Conservation (phyloP, 2,888 invertebrate species). For the Euzophera pinguis region DNA sequence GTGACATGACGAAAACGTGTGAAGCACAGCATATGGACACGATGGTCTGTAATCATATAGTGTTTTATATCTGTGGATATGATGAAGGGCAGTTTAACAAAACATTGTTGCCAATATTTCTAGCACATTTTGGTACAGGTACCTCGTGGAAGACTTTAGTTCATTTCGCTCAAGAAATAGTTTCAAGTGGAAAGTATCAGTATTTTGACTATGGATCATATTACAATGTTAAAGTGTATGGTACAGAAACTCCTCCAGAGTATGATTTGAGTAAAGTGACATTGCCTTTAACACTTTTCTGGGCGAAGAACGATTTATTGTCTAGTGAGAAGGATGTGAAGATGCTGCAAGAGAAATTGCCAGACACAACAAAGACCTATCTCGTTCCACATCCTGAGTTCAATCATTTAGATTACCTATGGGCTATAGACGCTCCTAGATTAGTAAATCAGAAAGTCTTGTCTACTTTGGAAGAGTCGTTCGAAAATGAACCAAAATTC, state of each 20-base stretch:
- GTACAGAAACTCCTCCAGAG: conserved; percentile 72
- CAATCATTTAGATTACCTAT: conserved; percentile 87
- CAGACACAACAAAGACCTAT: conserved; percentile 69
- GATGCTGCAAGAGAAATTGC: conserved; percentile 65
- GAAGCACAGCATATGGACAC: conserved; percentile 68
- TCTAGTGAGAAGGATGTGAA: conserved; percentile 80
- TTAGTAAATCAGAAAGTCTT: conserved; percentile 79
- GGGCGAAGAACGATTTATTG: conserved; percentile 83
- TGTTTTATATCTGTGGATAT: conserved; percentile 87
- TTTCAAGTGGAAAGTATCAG: conserved; percentile 70
- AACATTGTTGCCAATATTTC: conserved; percentile 83
- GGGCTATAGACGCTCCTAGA: conserved; percentile 80
- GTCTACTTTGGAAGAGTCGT: conserved; percentile 35
- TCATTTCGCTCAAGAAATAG: conserved; percentile 81
- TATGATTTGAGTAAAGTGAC: conserved; percentile 80
- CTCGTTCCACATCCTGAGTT: conserved; percentile 81
- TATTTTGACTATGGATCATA: conserved; percentile 82
- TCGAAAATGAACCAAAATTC: conserved; percentile 3
- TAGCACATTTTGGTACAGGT: conserved; percentile 86
- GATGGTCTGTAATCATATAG: conserved; percentile 83
- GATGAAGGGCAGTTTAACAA: conserved; percentile 84
- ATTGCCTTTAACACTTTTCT: conserved; percentile 81
- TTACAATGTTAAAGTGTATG: conserved; percentile 78
- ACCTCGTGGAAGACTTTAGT: conserved; percentile 86
- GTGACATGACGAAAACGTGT: conserved; percentile 80